Evolutionary conservation across 2,888 invertebrate genomes (phyloP).

Genomic region (Ectemnius continuus): DNA sequence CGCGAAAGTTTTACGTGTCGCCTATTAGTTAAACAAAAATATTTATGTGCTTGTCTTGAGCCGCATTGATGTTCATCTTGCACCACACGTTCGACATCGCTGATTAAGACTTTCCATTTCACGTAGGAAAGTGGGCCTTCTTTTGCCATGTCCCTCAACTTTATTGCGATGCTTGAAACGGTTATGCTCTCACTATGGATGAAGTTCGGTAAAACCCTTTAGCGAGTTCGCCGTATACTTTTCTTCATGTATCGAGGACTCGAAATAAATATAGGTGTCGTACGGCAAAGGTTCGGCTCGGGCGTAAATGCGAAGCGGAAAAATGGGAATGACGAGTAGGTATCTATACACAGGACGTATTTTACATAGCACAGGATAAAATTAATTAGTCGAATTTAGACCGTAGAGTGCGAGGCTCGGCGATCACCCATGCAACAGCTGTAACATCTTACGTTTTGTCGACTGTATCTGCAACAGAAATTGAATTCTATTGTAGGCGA

Average conservation of each 20-base stretch:
- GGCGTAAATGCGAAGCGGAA: slow-evolving; percentile 59
- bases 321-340: slow-evolving; percentile 59
- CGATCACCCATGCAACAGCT: slow-evolving; percentile 43
- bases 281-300: slow-evolving; percentile 58
- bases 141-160: too few species aligned
- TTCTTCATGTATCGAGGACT: slow-evolving; percentile 54
- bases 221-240: slow-evolving; percentile 63
- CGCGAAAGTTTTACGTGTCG: too few species aligned
- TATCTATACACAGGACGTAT: slow-evolving; percentile 73
- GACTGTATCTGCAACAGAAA: slow-evolving; percentile 55
- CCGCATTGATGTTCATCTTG: too few species aligned
- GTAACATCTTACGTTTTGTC: slow-evolving; percentile 57
- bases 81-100: too few species aligned
- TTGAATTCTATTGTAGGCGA: too few species aligned
- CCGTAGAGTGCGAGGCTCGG: slow-evolving; percentile 55
- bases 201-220: slow-evolving; percentile 43
- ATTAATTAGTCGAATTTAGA: slow-evolving; percentile 64
- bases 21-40: too few species aligned
- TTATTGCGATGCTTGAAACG: too few species aligned
- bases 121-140: too few species aligned
- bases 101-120: too few species aligned
- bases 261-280: slow-evolving; percentile 62
- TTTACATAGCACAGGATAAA: slow-evolving; percentile 70
- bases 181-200: too few species aligned
- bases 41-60: too few species aligned